Base-by-base conservation (phyloP, 2,888 invertebrate species). In the Crepidodera aurea region DNA sequence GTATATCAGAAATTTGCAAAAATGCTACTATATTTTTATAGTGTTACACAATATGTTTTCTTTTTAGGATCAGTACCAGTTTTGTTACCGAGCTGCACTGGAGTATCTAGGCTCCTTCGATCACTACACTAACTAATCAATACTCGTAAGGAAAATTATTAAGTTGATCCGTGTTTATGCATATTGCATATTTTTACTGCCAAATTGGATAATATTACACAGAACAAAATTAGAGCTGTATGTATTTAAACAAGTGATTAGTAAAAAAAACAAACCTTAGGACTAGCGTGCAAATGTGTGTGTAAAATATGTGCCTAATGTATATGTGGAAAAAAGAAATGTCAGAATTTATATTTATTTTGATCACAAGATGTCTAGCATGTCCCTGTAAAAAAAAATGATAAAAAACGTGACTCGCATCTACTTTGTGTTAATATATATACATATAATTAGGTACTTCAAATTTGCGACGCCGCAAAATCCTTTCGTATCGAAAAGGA, bases 21-120 rank as follows among this genome's bases (percentile, higher is more conserved):
- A n/a, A n/a, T n/a, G n/a, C n/a, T n/a, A n/a, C n/a, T n/a, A n/a
- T n/a, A n/a, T n/a, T n/a, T n/a, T n/a, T n/a, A n/a, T n/a, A n/a
- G n/a, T n/a, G n/a, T n/a, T n/a, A n/a, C n/a, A n/a, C n/a, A n/a
- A n/a, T n/a, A n/a, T n/a, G n/a, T n/a, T n/a, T 39, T 25, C 56
- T 39, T 71, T 72, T 80, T 82, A 95, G 94, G 98, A 99, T 85
- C 98, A 99, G 84, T 99, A 99, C 84, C 96, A 98, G 83, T 99
- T 99, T 86, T 98, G 98, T 84, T 99, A 99, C 84, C 91, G 96
- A 75, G 98, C 99, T 65, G 97, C 98, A 74, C 87, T 98, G 81
- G 99, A 99, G 82, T 99, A 98, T 84, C 88, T 99, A 81, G 96
- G 96, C 73, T 97, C 96, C 18, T 98, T 98, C 83, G 97, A 98